Base-by-base conservation (phyloP, 2,888 invertebrate species). In the Orthosia incerta region DNA sequence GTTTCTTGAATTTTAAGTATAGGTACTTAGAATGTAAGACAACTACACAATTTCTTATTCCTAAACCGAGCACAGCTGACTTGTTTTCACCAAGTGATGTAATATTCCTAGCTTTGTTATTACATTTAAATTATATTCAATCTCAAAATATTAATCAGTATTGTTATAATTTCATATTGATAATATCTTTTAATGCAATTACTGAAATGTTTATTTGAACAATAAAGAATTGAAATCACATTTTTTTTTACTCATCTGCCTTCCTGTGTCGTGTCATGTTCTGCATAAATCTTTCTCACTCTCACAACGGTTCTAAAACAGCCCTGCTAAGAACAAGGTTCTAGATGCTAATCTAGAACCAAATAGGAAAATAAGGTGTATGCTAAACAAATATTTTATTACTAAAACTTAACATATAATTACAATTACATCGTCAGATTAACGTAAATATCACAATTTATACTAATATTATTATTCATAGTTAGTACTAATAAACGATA, bases 371-470 rank as follows among this genome's bases (percentile, higher is more conserved):
- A 57, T 23, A 71, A 16, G 7, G 18, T 26, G 3, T 57, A 53
- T 71, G 65, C 60, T 81, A 85, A 82, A 89, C 85, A 84, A 85
- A 86, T 80, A 83, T 85, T 92, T 91, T 91, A 92, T 89, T 90
- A 89, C 92, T 92, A 91, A 92, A 93, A 91, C 92, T 93, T 93
- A 93, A 93, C 91, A 89, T 83, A 73, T 88, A 87, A 87, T 89
- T 89, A 91, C 87, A 91, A 81, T 87, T 68, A 73, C 66, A 76
- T 86, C 78, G 70, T 83, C 81, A 82, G 83, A 84, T 86, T 84
- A 86, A 82, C 84, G 85, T 86, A 85, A 86, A 84, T 86, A 86
- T 86, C 86, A 86, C 86, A 87, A 81, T 87, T 83, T 82, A 87
- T 85, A 80, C 78, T 72, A 85, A 80, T 74, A 70, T 76, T 71